Conservation (phyloP, 2,797 vertebrate species). For the Onychomys leucogaster region DNA sequence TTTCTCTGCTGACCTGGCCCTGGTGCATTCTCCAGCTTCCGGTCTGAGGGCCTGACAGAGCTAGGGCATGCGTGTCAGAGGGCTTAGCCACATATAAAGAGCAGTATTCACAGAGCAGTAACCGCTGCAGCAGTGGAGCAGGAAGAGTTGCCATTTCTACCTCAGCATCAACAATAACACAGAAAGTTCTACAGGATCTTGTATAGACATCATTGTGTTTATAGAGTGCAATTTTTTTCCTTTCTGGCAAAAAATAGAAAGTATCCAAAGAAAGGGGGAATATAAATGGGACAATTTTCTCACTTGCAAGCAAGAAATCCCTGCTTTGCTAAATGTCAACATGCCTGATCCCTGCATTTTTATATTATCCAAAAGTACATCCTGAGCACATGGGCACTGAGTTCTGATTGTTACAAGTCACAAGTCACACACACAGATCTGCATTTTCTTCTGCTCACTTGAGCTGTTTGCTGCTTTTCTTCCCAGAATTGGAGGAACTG, state of each 20-base stretch:
- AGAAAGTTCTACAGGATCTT: background rate
- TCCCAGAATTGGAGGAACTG: constrained; percentile 92
- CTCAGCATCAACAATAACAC: background rate
- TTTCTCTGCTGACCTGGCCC: background rate
- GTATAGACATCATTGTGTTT: background rate
- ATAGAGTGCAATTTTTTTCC: background rate
- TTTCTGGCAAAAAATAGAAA: constrained; percentile 16
- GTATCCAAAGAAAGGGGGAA: background rate
- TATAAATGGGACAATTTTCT: background rate
- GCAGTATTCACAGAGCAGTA: too few relatives aligned
- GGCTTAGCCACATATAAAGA: background rate
- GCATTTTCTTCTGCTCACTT: constrained; percentile 27
- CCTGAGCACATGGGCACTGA: background rate
- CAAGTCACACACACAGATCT: background rate
- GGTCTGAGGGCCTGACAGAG: background rate
- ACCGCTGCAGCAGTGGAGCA: too few relatives aligned
- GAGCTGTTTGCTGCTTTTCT: constrained; percentile 90
- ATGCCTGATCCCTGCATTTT: background rate
- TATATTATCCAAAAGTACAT: background rate
- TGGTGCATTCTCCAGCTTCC: background rate
- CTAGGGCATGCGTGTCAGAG: background rate
- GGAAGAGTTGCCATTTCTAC: background rate
- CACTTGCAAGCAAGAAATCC: background rate
- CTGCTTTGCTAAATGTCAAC: background rate
- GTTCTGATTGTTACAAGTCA: background rate